Conservation (phyloP, 2,113 vertebrate genomes). For the Nibea albiflora region DNA sequence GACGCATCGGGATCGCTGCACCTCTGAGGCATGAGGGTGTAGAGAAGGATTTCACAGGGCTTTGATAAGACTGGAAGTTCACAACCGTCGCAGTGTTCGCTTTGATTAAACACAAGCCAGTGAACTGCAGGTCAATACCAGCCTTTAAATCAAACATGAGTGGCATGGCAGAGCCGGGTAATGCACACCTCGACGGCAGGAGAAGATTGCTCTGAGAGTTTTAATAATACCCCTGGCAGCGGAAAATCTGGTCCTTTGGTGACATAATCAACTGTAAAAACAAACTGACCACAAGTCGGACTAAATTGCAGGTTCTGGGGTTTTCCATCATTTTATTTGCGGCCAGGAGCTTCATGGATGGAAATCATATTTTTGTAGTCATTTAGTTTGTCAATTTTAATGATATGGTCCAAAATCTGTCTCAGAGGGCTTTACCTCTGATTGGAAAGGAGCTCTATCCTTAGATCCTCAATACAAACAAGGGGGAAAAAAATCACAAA, state of each 20-base stretch:
- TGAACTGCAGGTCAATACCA: slow-evolving; percentile 68
- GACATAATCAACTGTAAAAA: slow-evolving; percentile 51
- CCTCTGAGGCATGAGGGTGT: slow-evolving; percentile 46
- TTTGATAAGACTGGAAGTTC: slow-evolving; percentile 67
- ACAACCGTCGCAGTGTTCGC: slow-evolving; percentile 53
- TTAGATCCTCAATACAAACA: background rate
- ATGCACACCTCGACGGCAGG: slow-evolving; percentile 21
- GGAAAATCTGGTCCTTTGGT: slow-evolving; percentile 25
- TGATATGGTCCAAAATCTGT: background rate
- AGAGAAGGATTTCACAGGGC: slow-evolving; percentile 54
- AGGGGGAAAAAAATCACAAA: background rate
- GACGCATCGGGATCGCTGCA: slow-evolving; percentile 34
- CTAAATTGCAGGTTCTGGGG: slow-evolving; percentile 29
- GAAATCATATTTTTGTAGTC: background rate
- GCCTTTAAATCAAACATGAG: slow-evolving; percentile 59
- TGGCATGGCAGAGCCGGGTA: background rate
- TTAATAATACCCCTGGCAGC: slow-evolving; percentile 35
- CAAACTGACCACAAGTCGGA: slow-evolving; percentile 29
- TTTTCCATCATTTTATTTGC: slow-evolving; percentile 20
- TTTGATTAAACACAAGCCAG: slow-evolving; percentile 72
- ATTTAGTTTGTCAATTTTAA: slow-evolving; percentile 24
- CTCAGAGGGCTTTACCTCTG: slow-evolving; percentile 10
- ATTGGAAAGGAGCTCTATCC: background rate
- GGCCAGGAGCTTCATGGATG: background rate
- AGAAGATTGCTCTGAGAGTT: slow-evolving; percentile 30